Evolutionary conservation across 2,888 invertebrate genomes (phyloP).

Genomic region (Nephrotoma guestfalica): DNA sequence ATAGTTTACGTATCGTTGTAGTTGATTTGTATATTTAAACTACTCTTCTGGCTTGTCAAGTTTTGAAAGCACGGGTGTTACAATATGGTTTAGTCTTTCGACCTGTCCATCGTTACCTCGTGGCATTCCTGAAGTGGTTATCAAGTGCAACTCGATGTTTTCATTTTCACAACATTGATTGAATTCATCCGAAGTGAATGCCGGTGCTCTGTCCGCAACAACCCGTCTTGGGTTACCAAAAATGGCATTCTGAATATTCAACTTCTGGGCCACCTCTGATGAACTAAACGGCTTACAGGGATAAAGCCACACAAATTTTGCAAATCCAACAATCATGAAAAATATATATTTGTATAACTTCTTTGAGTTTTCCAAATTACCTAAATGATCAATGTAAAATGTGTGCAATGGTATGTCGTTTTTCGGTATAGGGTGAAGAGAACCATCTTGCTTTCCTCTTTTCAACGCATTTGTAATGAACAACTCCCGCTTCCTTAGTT

Average conservation of each 20-base stretch:
- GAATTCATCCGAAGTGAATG: neutral
- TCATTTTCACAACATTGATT: neutral
- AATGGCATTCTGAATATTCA: neutral
- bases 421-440: slow-evolving; percentile 20
- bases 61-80: no score
- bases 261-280: neutral
- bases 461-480: slow-evolving; percentile 9
- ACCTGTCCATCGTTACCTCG: no score
- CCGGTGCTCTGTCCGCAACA: neutral
- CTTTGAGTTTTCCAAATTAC: slow-evolving; percentile 18
- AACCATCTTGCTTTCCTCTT: slow-evolving; percentile 21
- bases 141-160: neutral
- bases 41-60: no score
- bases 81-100: no score
- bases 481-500: slow-evolving; percentile 17
- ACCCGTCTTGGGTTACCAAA: neutral
- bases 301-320: slow-evolving; percentile 23
- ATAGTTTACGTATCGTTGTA: neutral
- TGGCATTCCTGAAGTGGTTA: no score
- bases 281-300: slow-evolving; percentile 11
- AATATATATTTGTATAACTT: slow-evolving; percentile 24
- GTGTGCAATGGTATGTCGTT: slow-evolving; percentile 19
- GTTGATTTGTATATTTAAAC: neutral
- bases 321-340: slow-evolving; percentile 20
- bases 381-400: slow-evolving; percentile 23